A percentile compares a stretch with the other conserved stretches of the same genome.
Conservation (phyloP, 1,140 invertebrate genomes). For the Drosophila truncata region DNA sequence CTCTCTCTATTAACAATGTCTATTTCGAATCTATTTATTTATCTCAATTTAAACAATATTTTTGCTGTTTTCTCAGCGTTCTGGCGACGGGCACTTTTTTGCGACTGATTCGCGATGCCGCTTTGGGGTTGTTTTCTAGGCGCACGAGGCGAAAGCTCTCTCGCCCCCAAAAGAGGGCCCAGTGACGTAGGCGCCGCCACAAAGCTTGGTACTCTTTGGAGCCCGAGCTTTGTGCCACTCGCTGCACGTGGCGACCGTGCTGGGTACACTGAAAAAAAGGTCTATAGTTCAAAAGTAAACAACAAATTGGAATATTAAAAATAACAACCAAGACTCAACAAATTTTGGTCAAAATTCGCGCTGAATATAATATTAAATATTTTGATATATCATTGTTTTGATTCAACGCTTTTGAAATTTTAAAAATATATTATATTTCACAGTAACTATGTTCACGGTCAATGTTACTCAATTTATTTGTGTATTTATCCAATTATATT, state of each 20-base stretch:
- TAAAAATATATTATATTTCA: no score
- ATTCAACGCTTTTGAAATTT: no score
- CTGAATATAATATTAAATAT: neutral
- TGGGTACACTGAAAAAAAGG: neutral
- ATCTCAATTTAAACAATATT: constrained; percentile 17
- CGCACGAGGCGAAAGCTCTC: constrained; percentile 63
- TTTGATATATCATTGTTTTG: neutral
- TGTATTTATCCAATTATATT: neutral
- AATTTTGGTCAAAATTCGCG: neutral
- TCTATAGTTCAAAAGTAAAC: no score
- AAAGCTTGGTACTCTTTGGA: constrained; percentile 29
- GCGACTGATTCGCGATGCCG: constrained; percentile 81
- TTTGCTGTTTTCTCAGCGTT: constrained; percentile 66
- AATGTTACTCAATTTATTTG: neutral
- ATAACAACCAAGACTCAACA: no score
- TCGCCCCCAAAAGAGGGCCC: constrained; percentile 43
- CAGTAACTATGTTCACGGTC: no score
- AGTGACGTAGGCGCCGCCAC: constrained; percentile 56
- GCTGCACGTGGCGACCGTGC: constrained; percentile 27
- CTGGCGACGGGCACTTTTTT: constrained; percentile 82
- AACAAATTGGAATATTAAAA: no score
- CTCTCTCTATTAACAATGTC: constrained; percentile 3
- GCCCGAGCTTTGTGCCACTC: constrained; percentile 35
- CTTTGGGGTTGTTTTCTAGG: constrained; percentile 80
- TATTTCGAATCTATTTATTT: constrained; percentile 39